Conservation (phyloP, 2,797 vertebrate species). For the Dermochelys coriacea region DNA sequence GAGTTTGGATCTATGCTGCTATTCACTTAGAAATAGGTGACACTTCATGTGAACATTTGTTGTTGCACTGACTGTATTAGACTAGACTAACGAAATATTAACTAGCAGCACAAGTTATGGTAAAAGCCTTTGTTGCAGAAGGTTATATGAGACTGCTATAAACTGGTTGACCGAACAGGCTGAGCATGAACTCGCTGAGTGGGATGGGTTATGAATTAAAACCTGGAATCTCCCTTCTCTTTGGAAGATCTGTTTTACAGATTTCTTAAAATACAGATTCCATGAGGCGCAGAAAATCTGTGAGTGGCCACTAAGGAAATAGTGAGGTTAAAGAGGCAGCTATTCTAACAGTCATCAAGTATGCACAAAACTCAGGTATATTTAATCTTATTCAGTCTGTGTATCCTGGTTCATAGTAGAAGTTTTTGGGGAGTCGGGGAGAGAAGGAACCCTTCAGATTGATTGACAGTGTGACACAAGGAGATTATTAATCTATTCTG, state of each 20-base stretch:
- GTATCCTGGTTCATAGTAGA: neutral
- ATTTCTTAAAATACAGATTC: conserved; percentile 56
- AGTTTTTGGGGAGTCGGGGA: neutral
- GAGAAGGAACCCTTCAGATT: neutral
- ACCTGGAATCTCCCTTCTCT: conserved; percentile 3
- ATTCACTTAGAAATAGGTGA: neutral
- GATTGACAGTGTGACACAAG: neutral
- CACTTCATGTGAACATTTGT: neutral
- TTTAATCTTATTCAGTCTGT: neutral
- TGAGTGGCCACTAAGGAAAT: conserved; percentile 45
- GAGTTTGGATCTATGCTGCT: neutral
- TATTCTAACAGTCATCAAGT: neutral
- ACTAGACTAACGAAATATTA: rapidly evolving
- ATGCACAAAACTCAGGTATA: neutral
- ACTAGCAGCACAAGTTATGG: neutral
- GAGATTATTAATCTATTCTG: neutral
- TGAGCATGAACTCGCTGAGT: conserved; percentile 20
- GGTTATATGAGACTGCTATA: neutral
- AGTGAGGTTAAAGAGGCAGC: neutral
- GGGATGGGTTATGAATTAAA: conserved; percentile 55
- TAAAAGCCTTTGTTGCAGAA: neutral
- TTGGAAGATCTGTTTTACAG: conserved; percentile 55
- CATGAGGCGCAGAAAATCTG: neutral
- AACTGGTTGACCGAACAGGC: conserved; percentile 11
- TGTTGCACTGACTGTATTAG: neutral